Evolutionary conservation across 2,888 invertebrate genomes (phyloP), one percentile per base, ranked within the genome.

Genomic region (Zonitis immaculata): DNA sequence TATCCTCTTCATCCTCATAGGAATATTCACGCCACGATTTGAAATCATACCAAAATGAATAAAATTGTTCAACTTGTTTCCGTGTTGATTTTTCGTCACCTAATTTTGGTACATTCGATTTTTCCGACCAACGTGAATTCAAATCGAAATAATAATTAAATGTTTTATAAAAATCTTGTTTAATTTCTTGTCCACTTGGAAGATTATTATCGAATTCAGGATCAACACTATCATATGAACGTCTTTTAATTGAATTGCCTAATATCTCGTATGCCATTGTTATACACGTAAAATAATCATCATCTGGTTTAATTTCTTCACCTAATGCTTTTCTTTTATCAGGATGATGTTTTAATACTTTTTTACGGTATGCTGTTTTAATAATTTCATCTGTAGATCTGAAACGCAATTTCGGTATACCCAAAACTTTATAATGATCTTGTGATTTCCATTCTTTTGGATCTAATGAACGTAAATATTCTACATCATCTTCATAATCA

Each of bases 21-120:
- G 98, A 98, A 77, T 91, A 99, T 74, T 99, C 99, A 57, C 99
- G 83, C 99, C 99, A 99, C 0, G 98, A 97, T 63, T 96, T 95
- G 77, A 98, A 99, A 68, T 94, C 89, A 75, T 91, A 97, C 99
- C 99, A 99, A 76, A 97, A 99, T 12, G 89, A 87, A 74, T 99
- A 99, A 77, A 99, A 99, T 44, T 81, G 78, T 71, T 98, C 95
- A 0, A 99, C 97, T 67, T 90, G 86, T 60, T 88, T 88, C 49
- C 94, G 81, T 1, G 86, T 78, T 49, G 91, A 86, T 53, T 88
- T 80, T n/a, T 84, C 82, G 69, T 86, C 84, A 11, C 88, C 83
- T 44, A 99, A 78, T 54, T 82, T 77, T 48, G 98, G 98, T 32
- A 95, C 94, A 58, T 88, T 86, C 62, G 83, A 84, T 66, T 86